phyloP scores from a whole-genome alignment of 2,113 vertebrate species.

The Parotia lawesii region DNA sequence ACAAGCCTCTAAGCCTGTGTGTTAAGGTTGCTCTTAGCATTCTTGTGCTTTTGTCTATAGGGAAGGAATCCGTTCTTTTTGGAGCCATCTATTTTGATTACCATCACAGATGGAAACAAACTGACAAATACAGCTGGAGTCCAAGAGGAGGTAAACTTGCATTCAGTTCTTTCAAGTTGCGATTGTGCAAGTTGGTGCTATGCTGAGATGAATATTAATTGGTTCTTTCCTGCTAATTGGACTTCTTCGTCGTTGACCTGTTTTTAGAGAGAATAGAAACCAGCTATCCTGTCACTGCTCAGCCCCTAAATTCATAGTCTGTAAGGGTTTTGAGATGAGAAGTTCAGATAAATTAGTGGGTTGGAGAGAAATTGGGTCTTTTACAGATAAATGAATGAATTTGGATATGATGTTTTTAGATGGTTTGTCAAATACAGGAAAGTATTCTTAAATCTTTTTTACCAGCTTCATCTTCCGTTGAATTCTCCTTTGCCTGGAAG shows the following conservation, averaged over 20 bases:
- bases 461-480: slow-evolving; percentile 86
- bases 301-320: neutral
- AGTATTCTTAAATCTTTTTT: slow-evolving; percentile 42
- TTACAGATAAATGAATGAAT: neutral
- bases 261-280: neutral
- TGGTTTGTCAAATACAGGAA: neutral
- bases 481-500: slow-evolving; percentile 96
- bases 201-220: neutral
- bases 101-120: slow-evolving; percentile 97
- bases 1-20: neutral
- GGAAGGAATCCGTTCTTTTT: slow-evolving; percentile 98
- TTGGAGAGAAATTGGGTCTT: neutral
- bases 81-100: slow-evolving; percentile 97
- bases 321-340: neutral
- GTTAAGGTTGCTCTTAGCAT: neutral
- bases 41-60: slow-evolving; percentile 69
- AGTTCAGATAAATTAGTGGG: neutral
- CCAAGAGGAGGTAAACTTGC: slow-evolving; percentile 88
- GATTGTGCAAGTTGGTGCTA: neutral
- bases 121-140: slow-evolving; percentile 91
- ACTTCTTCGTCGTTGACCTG: neutral
- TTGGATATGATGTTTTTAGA: neutral
- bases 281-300: neutral
- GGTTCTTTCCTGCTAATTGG: neutral
- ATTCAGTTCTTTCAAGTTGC: neutral